Percentiles rank a stretch among this genome's conserved stretches.
Evolutionary conservation across 2,113 vertebrate genomes (phyloP).

Genomic region (Nipponia nippon): DNA sequence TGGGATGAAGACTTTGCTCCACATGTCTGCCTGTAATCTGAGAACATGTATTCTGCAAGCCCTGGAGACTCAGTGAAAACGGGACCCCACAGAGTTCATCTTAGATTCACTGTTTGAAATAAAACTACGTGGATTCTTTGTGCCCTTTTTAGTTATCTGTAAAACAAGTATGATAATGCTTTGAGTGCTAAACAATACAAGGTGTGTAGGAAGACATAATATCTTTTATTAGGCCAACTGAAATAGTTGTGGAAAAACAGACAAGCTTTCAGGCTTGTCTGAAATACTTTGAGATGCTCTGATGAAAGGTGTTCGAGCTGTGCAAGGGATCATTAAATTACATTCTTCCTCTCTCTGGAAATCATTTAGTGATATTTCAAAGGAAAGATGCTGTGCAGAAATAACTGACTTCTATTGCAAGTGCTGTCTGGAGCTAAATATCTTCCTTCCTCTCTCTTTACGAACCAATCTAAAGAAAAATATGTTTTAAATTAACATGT

Average conservation of each 20-base stretch:
- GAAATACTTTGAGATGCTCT: conserved; percentile 55
- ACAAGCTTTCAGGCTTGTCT: conserved; percentile 57
- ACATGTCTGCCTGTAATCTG: conserved; percentile 16
- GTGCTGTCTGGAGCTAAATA: conserved; percentile 50
- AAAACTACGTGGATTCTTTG: not conserved
- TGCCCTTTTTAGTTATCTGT: conserved; percentile 27
- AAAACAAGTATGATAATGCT: conserved; percentile 56
- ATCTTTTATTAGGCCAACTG: conserved; percentile 57
- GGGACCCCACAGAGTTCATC: conserved; percentile 35
- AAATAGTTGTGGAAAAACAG: conserved; percentile 47
- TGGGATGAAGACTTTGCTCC: not conserved
- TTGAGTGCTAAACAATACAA: conserved; percentile 60
- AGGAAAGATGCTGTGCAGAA: conserved; percentile 44
- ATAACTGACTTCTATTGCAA: conserved; percentile 51
- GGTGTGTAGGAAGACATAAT: conserved; percentile 47
- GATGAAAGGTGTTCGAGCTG: conserved; percentile 59
- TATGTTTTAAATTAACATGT: conserved; percentile 57
- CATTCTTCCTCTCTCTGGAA: conserved; percentile 61
- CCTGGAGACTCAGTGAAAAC: conserved; percentile 6
- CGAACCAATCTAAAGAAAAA: conserved; percentile 45
- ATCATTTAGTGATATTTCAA: conserved; percentile 60
- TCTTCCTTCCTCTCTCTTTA: conserved; percentile 56
- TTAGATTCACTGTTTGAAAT: conserved; percentile 6
- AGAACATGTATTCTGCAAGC: not conserved
- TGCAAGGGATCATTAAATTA: conserved; percentile 64